phyloP scores from a whole-genome alignment of 2,113 vertebrate species.

The Prinia subflava region DNA sequence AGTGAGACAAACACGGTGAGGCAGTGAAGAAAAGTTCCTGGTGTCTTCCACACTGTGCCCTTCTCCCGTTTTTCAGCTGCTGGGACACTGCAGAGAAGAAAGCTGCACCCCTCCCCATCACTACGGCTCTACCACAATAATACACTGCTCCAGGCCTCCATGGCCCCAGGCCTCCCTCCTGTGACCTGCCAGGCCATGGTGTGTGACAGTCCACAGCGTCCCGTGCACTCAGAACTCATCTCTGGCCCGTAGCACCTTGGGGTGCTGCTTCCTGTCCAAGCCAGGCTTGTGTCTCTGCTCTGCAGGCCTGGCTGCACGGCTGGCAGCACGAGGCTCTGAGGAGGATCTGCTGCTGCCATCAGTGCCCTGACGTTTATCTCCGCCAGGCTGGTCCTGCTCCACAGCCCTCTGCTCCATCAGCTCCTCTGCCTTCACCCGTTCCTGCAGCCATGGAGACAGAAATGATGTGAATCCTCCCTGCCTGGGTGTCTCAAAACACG shows the following conservation, averaged over 20 bases:
- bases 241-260: conserved; percentile 18
- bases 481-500: neutral
- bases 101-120: neutral
- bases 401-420: conserved; percentile 34
- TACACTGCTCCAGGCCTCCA: neutral
- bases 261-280: neutral
- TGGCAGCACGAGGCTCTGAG: conserved; percentile 5
- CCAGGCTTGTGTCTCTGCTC: neutral
- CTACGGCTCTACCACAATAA: neutral
- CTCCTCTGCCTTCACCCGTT: conserved; percentile 66
- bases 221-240: conserved; percentile 63
- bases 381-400: neutral
- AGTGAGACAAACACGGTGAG: neutral
- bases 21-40: neutral
- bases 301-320: neutral
- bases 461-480: neutral
- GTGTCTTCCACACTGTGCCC: neutral
- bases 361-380: neutral
- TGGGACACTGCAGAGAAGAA: neutral
- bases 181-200: neutral
- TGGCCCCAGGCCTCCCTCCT: fast-evolving
- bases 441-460: conserved; percentile 42
- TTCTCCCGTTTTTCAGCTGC: neutral
- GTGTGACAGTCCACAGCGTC: neutral
- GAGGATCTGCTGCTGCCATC: neutral